Percentiles rank a stretch among this genome's conserved stretches.
These are phyloP conservation scores for Myopa tessellatipennis DNA, from an alignment of 2,888 invertebrate species.

Conservation along the genomic window DNA sequence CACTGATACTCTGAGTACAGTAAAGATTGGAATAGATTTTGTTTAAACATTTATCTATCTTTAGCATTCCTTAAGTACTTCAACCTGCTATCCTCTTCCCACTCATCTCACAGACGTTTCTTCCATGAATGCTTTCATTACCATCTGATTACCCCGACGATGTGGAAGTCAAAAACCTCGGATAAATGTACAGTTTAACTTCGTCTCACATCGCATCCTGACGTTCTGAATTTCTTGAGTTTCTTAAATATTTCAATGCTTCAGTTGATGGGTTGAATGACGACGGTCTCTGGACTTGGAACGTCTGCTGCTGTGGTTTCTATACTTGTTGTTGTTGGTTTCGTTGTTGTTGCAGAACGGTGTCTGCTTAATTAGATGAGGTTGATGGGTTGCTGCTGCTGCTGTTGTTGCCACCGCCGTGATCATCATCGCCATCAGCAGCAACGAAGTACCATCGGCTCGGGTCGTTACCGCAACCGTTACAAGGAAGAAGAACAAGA, in stretches of 20 bases:
- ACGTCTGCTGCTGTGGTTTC: no score
- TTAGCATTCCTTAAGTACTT: no score
- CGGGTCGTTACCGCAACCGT: conserved; percentile 11
- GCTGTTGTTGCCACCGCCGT: conserved; percentile 8
- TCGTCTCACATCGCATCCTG: background rate
- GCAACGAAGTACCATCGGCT: background rate
- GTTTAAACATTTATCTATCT: no score
- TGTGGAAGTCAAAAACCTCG: background rate
- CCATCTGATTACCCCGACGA: background rate
- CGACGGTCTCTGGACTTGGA: background rate
- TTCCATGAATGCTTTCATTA: background rate
- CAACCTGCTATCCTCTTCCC: no score
- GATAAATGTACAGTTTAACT: conserved; percentile 35
- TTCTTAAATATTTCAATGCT: conserved; percentile 20
- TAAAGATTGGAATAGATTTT: no score
- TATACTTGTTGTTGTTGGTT: background rate
- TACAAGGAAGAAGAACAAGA: background rate
- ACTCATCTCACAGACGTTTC: background rate
- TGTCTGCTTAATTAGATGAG: conserved; percentile 45
- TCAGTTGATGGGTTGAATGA: background rate
- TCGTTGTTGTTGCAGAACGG: conserved; percentile 9
- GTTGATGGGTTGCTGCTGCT: conserved; percentile 27
- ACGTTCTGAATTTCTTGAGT: conserved; percentile 16
- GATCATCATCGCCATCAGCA: conserved; percentile 39
- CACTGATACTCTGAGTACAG: no score